These are phyloP conservation scores for Ailuropoda melanoleuca DNA, from an alignment of 2,113 vertebrate genomes.

Conservation along the genomic window DNA sequence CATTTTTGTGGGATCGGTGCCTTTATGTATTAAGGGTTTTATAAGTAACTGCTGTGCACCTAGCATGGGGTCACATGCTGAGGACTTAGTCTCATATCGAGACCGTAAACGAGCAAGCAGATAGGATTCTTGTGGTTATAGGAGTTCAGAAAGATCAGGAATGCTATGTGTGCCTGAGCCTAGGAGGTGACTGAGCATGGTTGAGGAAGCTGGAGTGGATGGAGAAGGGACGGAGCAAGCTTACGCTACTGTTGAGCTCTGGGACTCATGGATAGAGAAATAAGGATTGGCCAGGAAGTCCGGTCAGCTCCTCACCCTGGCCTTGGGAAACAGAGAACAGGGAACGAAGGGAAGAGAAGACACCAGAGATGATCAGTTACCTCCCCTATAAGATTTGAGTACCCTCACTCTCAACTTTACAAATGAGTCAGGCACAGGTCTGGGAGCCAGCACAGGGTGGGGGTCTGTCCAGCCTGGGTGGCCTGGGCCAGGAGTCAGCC, in stretches of 20 bases:
- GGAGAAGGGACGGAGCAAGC: accelerated
- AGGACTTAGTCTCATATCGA: background rate
- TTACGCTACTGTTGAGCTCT: background rate
- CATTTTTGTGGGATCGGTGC: too few relatives aligned
- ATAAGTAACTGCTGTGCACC: background rate
- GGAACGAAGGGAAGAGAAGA: background rate
- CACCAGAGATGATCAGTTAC: background rate
- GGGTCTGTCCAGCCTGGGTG: accelerated
- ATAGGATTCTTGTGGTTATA: too few relatives aligned
- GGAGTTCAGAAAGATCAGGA: too few relatives aligned
- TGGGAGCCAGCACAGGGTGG: background rate
- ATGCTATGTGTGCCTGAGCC: accelerated
- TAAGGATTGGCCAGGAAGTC: background rate
- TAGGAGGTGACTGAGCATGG: background rate
- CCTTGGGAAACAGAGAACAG: background rate
- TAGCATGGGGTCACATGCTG: background rate
- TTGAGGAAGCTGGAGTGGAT: background rate
- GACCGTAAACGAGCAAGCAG: background rate
- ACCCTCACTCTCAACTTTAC: background rate
- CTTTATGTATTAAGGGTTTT: background rate
- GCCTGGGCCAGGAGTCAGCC: background rate
- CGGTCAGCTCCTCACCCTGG: background rate
- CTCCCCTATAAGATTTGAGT: too few relatives aligned
- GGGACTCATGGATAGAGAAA: too few relatives aligned
- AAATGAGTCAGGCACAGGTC: background rate